phyloP scores from a whole-genome alignment of 2,888 invertebrate species.

The Calliphora vomitoria region DNA sequence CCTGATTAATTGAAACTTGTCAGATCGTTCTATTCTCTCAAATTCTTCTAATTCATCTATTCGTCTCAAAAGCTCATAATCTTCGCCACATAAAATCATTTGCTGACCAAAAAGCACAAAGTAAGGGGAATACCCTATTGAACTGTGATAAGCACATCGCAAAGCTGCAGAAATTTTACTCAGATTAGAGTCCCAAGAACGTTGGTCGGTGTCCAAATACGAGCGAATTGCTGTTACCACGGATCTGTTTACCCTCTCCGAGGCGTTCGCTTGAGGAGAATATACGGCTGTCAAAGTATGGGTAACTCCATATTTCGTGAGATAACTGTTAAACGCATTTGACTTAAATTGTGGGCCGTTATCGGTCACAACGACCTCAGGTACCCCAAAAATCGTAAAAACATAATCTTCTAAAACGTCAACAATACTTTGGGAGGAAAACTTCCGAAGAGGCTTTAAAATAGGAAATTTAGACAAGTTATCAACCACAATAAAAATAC shows the following conservation, averaged over 20 bases:
- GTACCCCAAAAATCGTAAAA: constrained; percentile 29
- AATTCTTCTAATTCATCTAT: too few relatives aligned
- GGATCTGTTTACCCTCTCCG: constrained; percentile 40
- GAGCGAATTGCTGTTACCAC: constrained; percentile 18
- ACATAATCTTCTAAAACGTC: constrained; percentile 18
- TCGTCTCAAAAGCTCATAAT: background rate
- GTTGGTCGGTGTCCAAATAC: constrained; percentile 28
- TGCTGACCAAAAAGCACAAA: constrained; percentile 24
- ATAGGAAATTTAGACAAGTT: constrained; percentile 26
- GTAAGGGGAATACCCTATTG: constrained; percentile 18
- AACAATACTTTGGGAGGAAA: constrained; percentile 1
- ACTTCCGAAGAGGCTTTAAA: constrained; percentile 21
- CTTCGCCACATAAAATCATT: constrained; percentile 6
- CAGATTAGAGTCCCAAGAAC: constrained; percentile 23
- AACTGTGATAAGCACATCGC: constrained; percentile 10
- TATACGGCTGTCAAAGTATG: constrained; percentile 35
- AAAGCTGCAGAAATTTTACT: constrained; percentile 9
- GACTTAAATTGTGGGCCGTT: constrained; percentile 43
- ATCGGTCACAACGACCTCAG: constrained; percentile 9
- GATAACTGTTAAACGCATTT: background rate
- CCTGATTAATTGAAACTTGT: constrained; percentile 6
- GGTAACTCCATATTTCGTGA: constrained; percentile 17
- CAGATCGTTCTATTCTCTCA: background rate
- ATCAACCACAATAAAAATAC: constrained; percentile 13
- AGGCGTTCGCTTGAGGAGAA: constrained; percentile 45